Percentiles rank a stretch among this genome's conserved stretches.
Evolutionary conservation across 2,888 invertebrate genomes (phyloP).

Genomic region (Heliconius aoede): DNA sequence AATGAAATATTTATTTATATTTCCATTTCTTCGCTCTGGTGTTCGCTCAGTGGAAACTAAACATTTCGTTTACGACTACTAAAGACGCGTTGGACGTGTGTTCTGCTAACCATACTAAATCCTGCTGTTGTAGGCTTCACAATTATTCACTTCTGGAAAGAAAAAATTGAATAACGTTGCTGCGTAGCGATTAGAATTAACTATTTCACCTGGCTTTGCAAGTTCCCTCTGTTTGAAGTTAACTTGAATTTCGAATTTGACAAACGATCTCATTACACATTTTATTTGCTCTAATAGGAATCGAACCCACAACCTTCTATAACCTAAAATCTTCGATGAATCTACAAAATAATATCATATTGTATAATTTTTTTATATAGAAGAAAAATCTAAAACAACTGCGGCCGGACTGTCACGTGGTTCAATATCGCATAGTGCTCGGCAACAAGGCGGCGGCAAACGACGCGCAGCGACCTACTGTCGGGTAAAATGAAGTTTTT

Average conservation of each 20-base stretch:
- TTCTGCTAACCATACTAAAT: not conserved
- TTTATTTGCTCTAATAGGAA: no score
- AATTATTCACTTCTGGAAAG: not conserved
- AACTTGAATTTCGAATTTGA: no score
- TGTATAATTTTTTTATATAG: constrained; percentile 53
- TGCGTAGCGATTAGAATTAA: not conserved
- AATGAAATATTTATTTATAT: no score
- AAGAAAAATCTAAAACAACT: constrained; percentile 86
- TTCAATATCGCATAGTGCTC: constrained; percentile 93
- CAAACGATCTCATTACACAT: no score
- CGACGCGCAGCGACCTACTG: constrained; percentile 64
- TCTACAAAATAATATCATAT: not conserved
- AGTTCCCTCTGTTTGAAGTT: no score
- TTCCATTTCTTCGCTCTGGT: no score
- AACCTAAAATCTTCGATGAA: not conserved
- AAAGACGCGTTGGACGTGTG: not conserved
- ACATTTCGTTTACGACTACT: not conserved
- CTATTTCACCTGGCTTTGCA: no score
- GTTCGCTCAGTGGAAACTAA: no score
- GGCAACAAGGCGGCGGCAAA: constrained; percentile 85
- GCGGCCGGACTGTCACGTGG: constrained; percentile 95
- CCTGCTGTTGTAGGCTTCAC: constrained; percentile 7
- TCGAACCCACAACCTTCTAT: not conserved
- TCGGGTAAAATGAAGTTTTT: constrained; percentile 54
- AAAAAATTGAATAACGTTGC: not conserved